Evolutionary conservation across 2,888 invertebrate species (phyloP), one percentile per base, ranked within the genome.

Genomic region (Synanthedon myopaeformis): DNA sequence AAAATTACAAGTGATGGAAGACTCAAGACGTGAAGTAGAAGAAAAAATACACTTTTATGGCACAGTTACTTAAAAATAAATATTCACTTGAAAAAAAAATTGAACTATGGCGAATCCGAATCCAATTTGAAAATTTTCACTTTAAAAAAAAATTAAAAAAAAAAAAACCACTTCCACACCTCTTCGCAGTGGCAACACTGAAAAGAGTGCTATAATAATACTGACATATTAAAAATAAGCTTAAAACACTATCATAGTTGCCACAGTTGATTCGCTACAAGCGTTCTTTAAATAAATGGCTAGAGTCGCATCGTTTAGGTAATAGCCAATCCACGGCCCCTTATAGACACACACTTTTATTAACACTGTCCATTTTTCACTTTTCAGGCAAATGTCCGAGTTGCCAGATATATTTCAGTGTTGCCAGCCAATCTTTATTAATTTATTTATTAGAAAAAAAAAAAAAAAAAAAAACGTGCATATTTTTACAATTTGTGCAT

Each of bases 121-220:
- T 45, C 45, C n/a, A 2, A 3, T 45, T n/a, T 14, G 13, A 1
- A 45, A 45, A n/a, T n/a, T 23, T 45, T 45, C 45, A 45, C 45
- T 45, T 42, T 1, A n/a, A 10, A 42, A 42, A 42, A 23, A 5
- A 23, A 1, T 1, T 4, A 5, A 1, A 23, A 1, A 23, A 5
- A 35, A 35, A 35, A 8, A 35, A 10, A 35, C 6, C 35, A 35
- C 35, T 35, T 35, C 5, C 35, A 35, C 45, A 45, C n/a, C 11
- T 45, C 5, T 45, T 45, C 14, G 1, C 35, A 35, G 45, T 45
- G 45, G 45, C 45, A 45, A 45, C 45, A 45, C 45, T 62, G 59
- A 57, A 58, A 58, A 51, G 2, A 45, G 11, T 14, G 45, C 13
- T 10, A 45, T 5, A 11, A 23, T 45, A 45, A 45, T 45, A 45